phyloP scores from a whole-genome alignment of 2,113 vertebrate genomes.

The Steatornis caripensis region DNA sequence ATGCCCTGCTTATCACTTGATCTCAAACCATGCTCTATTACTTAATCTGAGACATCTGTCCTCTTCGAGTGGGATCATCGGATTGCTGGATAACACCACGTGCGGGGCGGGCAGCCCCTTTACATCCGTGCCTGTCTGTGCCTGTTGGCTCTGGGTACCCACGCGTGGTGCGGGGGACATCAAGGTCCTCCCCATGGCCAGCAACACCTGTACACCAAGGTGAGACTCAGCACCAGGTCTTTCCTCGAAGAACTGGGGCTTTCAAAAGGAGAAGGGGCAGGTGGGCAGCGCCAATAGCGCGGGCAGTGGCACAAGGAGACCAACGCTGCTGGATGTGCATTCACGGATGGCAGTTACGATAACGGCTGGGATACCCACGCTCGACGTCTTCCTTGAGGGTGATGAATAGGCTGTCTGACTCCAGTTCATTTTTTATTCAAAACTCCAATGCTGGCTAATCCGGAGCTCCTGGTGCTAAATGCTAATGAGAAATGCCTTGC shows the following conservation, averaged over 20 bases:
- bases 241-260: background rate
- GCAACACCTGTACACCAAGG: background rate
- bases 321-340: background rate
- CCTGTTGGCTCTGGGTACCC: background rate
- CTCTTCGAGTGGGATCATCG: rapidly evolving
- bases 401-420: constrained; percentile 56
- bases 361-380: constrained; percentile 13
- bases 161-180: rapidly evolving
- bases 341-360: constrained; percentile 23
- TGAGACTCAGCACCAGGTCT: background rate
- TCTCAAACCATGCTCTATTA: background rate
- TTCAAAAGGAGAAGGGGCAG: background rate
- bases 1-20: background rate
- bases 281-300: background rate
- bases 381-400: constrained; percentile 30
- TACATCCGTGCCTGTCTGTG: rapidly evolving
- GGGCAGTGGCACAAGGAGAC: background rate
- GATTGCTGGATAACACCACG: rapidly evolving
- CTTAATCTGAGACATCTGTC: background rate
- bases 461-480: background rate
- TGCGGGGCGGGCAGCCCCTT: rapidly evolving
- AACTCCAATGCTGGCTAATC: background rate
- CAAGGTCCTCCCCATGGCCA: rapidly evolving
- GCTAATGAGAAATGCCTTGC: background rate
- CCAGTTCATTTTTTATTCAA: constrained; percentile 56